A percentile compares a stretch with the other conserved stretches of the same genome.
Evolutionary conservation across 2,888 invertebrate genomes (phyloP).

Genomic region (Apotomis turbidana): DNA sequence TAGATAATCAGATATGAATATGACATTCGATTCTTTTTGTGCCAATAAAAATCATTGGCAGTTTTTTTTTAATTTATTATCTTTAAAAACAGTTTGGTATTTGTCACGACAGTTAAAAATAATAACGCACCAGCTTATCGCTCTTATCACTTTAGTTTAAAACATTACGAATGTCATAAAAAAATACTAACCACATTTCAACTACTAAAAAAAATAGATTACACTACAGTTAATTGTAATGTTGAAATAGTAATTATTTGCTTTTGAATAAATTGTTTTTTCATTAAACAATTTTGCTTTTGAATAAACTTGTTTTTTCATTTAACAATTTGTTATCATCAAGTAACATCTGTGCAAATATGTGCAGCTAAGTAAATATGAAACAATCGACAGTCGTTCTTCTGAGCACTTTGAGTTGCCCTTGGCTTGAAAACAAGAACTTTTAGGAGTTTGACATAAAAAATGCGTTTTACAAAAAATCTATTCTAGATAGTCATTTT

Average conservation of each 20-base stretch:
- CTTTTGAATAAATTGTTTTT: constrained; percentile 22
- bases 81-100: not conserved
- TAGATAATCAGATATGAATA: too few relatives aligned
- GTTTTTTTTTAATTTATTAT: too few relatives aligned
- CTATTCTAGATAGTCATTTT: too few relatives aligned
- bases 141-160: constrained; percentile 6
- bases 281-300: constrained; percentile 13
- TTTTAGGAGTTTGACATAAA: too few relatives aligned
- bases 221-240: constrained; percentile 8
- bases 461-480: too few relatives aligned
- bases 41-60: too few relatives aligned
- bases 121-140: constrained; percentile 21
- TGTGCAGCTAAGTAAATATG: constrained; percentile 25
- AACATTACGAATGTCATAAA: constrained; percentile 1
- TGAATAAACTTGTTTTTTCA: constrained; percentile 19
- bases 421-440: constrained; percentile 1
- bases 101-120: not conserved
- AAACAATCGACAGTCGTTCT: not conserved
- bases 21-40: too few relatives aligned
- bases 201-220: constrained; percentile 5
- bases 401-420: not conserved
- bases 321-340: constrained; percentile 1
- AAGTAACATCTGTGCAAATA: constrained; percentile 21
- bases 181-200: not conserved
- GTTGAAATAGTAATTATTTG: not conserved